phyloP scores from a whole-genome alignment of 2,113 vertebrate genomes.

The Microcebus tavaratra region DNA sequence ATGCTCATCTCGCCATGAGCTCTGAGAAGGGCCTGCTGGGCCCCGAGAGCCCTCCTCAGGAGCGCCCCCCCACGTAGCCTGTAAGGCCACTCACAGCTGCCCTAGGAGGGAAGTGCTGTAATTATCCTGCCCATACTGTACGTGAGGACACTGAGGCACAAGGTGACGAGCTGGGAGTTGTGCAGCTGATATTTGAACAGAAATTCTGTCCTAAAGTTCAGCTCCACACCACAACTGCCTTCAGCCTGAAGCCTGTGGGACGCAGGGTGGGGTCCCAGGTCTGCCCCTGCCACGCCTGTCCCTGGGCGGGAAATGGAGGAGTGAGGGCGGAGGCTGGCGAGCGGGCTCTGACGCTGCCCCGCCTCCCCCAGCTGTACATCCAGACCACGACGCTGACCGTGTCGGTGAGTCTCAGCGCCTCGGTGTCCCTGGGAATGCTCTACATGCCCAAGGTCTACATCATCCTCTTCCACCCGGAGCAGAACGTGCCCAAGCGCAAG shows the following conservation, averaged over 20 bases:
- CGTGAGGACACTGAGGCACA: background rate
- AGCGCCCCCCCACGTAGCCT: background rate
- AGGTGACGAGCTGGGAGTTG: background rate
- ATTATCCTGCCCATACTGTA: rapidly evolving
- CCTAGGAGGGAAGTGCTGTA: background rate
- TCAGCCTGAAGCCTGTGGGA: background rate
- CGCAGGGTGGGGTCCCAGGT: background rate
- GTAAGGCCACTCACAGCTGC: no score
- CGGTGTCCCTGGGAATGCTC: constrained; percentile 97
- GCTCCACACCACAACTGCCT: background rate
- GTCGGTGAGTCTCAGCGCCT: constrained; percentile 97
- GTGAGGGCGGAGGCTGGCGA: background rate
- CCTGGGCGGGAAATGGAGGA: background rate
- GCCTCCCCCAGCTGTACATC: constrained; percentile 93
- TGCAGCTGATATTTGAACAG: background rate
- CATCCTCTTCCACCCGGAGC: constrained; percentile 97
- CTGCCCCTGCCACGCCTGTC: no score
- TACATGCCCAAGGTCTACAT: constrained; percentile 99
- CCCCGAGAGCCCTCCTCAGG: background rate
- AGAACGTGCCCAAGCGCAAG: constrained; percentile 97
- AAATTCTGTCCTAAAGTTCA: background rate
- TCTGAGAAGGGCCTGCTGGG: no score
- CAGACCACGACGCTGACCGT: constrained; percentile 97
- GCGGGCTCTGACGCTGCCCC: background rate
- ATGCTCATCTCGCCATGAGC: background rate